Evolutionary conservation across 2,113 vertebrate genomes (phyloP), one percentile per base, ranked within the genome.

Genomic region (Ceyx margarethae): DNA sequence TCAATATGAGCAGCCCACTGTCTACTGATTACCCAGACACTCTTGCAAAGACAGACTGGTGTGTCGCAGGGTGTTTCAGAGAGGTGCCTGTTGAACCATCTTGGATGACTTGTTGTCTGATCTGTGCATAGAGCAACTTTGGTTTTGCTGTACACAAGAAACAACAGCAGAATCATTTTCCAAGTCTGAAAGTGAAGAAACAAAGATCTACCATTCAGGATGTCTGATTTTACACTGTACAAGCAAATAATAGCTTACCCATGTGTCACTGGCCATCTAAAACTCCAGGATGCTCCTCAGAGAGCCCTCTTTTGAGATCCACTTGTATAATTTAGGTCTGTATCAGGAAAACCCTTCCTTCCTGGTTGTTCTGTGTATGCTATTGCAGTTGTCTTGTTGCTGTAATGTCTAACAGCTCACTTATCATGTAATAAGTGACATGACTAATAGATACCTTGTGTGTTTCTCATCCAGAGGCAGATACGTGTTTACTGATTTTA

Each of bases 61-160:
- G 35, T 9, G 3, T 51, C 4, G 0, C 1, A 0, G 4, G 42
- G 57, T 3, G 12, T 46, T 15, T 51, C 3, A 4, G 77, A 2
- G 4, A 20, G 17, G 79, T 5, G 20, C 6, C 3, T 5, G 8
- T 62, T 35, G 81, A 45, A 77, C 61, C 37, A n/a, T n/a, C 62
- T 50, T 58, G 13, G 5, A 11, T 58, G 64, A 46, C 22, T 42
- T 3, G 1, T 10, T 57, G 50, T 15, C 60, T 81, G 20, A 25
- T 46, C 28, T 23, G 46, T 22, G 48, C 26, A 31, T 19, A 33
- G 65, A 54, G n/a, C 22, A 18, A 23, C 37, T 54, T 58, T 20
- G 37, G n/a, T 48, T 58, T 71, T 53, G 25, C 17, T 2, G 1
- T 42, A 4, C 5, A 2, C 17, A 16, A 81, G n/a, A 65, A 76